Evolutionary conservation across 2,888 invertebrate genomes (phyloP).

Genomic region (Geophilus truncorum): DNA sequence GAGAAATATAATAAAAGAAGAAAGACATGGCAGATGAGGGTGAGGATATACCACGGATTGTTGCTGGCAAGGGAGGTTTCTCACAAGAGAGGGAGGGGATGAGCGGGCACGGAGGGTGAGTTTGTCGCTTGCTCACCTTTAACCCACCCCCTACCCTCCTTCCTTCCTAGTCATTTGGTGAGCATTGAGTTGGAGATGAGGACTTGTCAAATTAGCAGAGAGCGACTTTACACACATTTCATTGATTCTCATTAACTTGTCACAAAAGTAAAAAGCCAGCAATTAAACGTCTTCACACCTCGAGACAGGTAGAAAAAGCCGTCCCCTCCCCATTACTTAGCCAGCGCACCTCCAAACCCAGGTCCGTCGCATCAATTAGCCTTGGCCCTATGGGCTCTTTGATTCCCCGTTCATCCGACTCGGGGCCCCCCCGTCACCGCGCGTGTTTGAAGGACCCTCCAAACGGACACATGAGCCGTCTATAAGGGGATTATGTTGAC

Average conservation of each 20-base stretch:
- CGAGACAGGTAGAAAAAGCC: background rate
- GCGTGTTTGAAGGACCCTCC: background rate
- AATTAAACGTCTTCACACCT: constrained; percentile 22
- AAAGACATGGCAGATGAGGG: constrained; percentile 18
- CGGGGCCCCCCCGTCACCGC: background rate
- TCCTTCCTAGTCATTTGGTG: background rate
- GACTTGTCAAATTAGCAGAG: constrained; percentile 17
- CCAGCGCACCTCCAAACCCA: background rate
- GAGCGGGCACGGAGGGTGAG: background rate
- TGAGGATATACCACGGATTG: constrained; percentile 12
- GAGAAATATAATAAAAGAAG: constrained; percentile 19
- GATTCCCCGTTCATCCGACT: background rate
- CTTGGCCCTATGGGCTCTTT: background rate
- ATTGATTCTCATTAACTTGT: constrained; percentile 27
- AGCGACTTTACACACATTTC: constrained; percentile 13
- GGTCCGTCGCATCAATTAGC: constrained; percentile 12
- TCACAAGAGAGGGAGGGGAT: background rate
- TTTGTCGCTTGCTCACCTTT: constrained; percentile 22
- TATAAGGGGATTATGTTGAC: constrained; percentile 17
- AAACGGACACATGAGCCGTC: constrained; percentile 7
- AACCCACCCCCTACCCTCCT: background rate
- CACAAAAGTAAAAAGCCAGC: constrained; percentile 21
- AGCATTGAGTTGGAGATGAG: constrained; percentile 20
- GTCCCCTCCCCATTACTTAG: constrained; percentile 8
- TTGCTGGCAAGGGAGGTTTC: background rate